Conservation (phyloP, 2,797 vertebrate species). For the Spondyliosoma cantharus region DNA sequence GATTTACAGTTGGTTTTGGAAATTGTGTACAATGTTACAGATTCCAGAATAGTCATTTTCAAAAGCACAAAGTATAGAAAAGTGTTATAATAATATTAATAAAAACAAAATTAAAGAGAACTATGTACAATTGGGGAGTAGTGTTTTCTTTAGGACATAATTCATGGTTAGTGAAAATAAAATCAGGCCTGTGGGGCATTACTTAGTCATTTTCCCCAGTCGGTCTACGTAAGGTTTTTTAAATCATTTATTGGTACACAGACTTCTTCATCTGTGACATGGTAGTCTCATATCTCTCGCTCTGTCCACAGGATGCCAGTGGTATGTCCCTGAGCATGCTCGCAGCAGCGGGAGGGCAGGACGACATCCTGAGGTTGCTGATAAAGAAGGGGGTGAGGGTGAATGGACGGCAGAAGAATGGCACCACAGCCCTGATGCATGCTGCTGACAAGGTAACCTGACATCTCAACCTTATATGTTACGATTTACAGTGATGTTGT, state of each 20-base stretch:
- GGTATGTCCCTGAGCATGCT: conserved; percentile 98
- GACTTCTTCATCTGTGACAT: background rate
- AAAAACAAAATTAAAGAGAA: too few species aligned
- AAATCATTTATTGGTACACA: too few species aligned
- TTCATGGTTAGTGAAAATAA: background rate
- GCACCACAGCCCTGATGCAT: conserved; percentile 95
- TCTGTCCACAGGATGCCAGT: conserved; percentile 88
- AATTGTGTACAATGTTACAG: too few species aligned
- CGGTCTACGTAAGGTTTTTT: too few species aligned
- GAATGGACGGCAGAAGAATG: conserved; percentile 93
- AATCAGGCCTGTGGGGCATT: too few species aligned
- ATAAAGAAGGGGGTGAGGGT: conserved; percentile 95
- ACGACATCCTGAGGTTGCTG: conserved; percentile 93
- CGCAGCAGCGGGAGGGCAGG: conserved; percentile 95
- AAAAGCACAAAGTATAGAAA: too few species aligned
- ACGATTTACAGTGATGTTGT: too few species aligned
- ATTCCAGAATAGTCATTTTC: too few species aligned
- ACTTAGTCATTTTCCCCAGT: background rate
- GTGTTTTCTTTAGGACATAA: too few species aligned
- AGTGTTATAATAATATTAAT: too few species aligned
- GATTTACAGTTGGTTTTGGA: too few species aligned
- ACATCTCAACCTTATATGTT: background rate
- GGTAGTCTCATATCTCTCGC: background rate
- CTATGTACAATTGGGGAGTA: too few species aligned
- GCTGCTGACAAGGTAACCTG: conserved; percentile 94